Evolutionary conservation across 2,113 vertebrate species (phyloP).

Genomic region (Heptranchias perlo): DNA sequence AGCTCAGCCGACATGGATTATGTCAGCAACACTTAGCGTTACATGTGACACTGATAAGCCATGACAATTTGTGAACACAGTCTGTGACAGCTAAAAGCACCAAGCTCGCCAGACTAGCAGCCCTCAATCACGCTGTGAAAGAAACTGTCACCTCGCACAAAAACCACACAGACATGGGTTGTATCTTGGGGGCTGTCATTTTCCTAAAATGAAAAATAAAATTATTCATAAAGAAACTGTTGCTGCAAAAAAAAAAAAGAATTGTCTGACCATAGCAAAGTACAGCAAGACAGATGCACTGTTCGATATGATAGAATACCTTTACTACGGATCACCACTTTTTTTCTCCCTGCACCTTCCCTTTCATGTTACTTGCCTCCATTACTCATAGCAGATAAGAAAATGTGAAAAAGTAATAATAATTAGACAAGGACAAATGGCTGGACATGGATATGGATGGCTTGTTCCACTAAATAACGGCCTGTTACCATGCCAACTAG

Average conservation of each 20-base stretch:
- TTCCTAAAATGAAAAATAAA: constrained; percentile 31
- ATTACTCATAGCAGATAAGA: constrained; percentile 82
- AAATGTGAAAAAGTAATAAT: constrained; percentile 76
- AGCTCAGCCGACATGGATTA: neutral
- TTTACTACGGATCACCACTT: constrained; percentile 78
- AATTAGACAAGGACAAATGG: constrained; percentile 96
- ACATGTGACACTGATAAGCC: constrained; percentile 32
- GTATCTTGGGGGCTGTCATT: neutral
- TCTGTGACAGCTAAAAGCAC: constrained; percentile 12
- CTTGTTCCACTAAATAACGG: constrained; percentile 67
- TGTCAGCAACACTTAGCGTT: constrained; percentile 34
- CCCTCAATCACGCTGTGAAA: constrained; percentile 18
- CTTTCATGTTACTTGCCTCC: constrained; percentile 61
- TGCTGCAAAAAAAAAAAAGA: constrained; percentile 31
- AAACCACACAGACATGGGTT: neutral
- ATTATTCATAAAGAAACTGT: constrained; percentile 35
- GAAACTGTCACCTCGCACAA: neutral
- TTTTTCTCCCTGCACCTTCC: constrained; percentile 63
- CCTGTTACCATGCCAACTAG: constrained; percentile 66
- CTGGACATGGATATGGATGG: constrained; percentile 58
- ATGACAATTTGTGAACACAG: constrained; percentile 36
- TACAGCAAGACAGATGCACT: constrained; percentile 76
- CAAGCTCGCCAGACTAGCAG: neutral
- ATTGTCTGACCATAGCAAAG: constrained; percentile 42
- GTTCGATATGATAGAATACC: constrained; percentile 73